Evolutionary conservation across 92 coral and sea anemone genomes (phyloP).

Genomic region (Paragorgia papillata): DNA sequence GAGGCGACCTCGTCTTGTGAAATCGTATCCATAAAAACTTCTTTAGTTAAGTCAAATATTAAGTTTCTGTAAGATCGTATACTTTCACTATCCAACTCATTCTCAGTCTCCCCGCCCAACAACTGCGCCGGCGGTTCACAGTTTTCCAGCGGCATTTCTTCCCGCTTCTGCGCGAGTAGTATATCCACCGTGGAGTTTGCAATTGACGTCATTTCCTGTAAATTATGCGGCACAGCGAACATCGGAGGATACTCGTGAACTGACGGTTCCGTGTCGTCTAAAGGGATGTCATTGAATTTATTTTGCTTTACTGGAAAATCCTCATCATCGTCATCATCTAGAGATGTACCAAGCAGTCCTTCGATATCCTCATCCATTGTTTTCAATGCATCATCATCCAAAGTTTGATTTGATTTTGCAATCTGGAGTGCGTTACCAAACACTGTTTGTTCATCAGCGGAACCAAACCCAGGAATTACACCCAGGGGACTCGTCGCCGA

Average conservation of each 20-base stretch:
- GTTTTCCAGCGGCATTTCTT: slow-evolving; percentile 63
- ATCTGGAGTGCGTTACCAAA: slow-evolving; percentile 10
- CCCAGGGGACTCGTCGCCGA: neutral
- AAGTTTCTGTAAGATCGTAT: slow-evolving; percentile 78
- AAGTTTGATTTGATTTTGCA: slow-evolving; percentile 21
- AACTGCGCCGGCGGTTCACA: slow-evolving; percentile 72
- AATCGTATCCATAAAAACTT: slow-evolving; percentile 71
- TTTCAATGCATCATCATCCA: slow-evolving; percentile 27
- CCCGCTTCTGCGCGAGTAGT: slow-evolving; percentile 52
- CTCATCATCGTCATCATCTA: slow-evolving; percentile 14
- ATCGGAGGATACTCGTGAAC: slow-evolving; percentile 40
- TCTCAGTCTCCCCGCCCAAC: slow-evolving; percentile 52
- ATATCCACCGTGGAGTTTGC: slow-evolving; percentile 52
- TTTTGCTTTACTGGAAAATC: slow-evolving; percentile 25
- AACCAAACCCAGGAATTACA: neutral
- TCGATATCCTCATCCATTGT: slow-evolving; percentile 33
- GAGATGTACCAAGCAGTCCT: slow-evolving; percentile 18
- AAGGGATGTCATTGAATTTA: neutral
- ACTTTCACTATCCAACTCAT: slow-evolving; percentile 72
- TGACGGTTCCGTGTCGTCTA: slow-evolving; percentile 25
- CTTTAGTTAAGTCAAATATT: slow-evolving; percentile 84
- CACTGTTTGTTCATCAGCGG: slow-evolving; percentile 9
- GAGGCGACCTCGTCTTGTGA: slow-evolving; percentile 71
- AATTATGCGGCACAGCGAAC: slow-evolving; percentile 81
- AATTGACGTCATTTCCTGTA: slow-evolving; percentile 67